Base-by-base conservation (phyloP, 1,140 invertebrate species). In the Zaprionus kolodkinae region DNA sequence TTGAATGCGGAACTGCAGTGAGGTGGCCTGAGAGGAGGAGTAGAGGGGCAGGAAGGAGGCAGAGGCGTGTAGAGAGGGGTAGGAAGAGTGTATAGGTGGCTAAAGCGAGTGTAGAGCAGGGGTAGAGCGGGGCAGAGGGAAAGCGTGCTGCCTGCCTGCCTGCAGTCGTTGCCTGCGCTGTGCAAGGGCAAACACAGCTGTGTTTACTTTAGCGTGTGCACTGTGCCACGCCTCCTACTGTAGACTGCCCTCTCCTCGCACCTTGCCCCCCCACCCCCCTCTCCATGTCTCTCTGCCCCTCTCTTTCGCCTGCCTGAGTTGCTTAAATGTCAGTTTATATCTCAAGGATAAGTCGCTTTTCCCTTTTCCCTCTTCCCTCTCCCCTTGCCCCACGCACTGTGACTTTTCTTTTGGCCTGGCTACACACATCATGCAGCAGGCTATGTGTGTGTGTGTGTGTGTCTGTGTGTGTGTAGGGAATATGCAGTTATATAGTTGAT, bases 301-400 rank as follows among this genome's bases (percentile, higher is more conserved):
- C 72, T 69, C 66, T 79, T 75, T 62, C 84, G 84, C 80, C 84
- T 79, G 84, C 80, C 79, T 79, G 84, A 87, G 84, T 87, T 87
- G 84, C 84, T 87, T 87, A 88, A 87, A 88, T 87, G 84, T 88
- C 84, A 88, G 84, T 88, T 88, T 88, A 88, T 84, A 89, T 88
- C 84, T 88, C 84, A 88, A 88, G 84, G 84, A 88, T 88, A 88
- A 88, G 85, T 85, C 76, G 84, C 83, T 87, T 87, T 87, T 80
- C 80, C 84, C 67, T n/a, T 80, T 79, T 69, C 40, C 52, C 63
- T 50, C 30, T 75, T 70, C 77, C 13, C 25, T 68, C 36, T 17
- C 12, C 13, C 77, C 13, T 13, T 68, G 38, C 30, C 12, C 13
- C 38, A 40, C 38, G 38, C 13, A 61, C 55, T 76, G 86, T 72